phyloP scores from a whole-genome alignment of 2,797 vertebrate species.

The Poeciliopsis presidionis region DNA sequence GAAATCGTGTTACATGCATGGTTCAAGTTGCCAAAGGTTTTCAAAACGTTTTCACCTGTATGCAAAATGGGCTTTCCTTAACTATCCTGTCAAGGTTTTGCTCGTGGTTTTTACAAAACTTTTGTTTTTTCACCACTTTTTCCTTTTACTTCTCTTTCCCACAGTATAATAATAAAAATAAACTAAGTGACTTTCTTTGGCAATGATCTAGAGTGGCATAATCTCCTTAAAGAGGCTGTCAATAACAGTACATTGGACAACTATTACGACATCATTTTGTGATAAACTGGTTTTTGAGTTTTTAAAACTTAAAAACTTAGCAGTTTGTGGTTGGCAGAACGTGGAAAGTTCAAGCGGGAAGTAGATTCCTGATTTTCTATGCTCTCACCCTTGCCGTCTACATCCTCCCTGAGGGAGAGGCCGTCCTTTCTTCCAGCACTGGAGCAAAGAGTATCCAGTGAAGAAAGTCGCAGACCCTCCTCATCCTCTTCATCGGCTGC shows the following conservation, averaged over 20 bases:
- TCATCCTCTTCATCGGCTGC: conserved; percentile 69
- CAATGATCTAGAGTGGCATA: no score
- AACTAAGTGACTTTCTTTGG: no score
- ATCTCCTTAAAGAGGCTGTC: no score
- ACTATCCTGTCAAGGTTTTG: no score
- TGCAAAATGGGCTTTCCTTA: background rate
- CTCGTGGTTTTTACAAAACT: no score
- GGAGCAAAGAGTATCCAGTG: conserved; percentile 78
- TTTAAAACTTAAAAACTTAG: background rate
- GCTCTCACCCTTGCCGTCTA: conserved; percentile 72
- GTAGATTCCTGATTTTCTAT: conserved; percentile 2
- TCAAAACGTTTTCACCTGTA: background rate
- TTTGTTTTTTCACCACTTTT: no score
- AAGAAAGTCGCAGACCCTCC: conserved; percentile 72
- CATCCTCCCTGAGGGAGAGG: conserved; percentile 65
- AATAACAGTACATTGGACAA: no score
- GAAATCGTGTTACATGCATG: background rate
- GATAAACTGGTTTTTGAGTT: no score
- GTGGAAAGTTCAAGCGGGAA: background rate
- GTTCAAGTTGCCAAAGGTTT: background rate
- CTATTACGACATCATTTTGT: no score
- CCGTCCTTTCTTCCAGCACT: conserved; percentile 74
- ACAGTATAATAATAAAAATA: no score
- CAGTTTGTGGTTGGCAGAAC: background rate
- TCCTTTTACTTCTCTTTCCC: no score